These are phyloP conservation scores for Sakesphorus luctuosus DNA, from an alignment of 2,113 vertebrate genomes.

Conservation along the genomic window DNA sequence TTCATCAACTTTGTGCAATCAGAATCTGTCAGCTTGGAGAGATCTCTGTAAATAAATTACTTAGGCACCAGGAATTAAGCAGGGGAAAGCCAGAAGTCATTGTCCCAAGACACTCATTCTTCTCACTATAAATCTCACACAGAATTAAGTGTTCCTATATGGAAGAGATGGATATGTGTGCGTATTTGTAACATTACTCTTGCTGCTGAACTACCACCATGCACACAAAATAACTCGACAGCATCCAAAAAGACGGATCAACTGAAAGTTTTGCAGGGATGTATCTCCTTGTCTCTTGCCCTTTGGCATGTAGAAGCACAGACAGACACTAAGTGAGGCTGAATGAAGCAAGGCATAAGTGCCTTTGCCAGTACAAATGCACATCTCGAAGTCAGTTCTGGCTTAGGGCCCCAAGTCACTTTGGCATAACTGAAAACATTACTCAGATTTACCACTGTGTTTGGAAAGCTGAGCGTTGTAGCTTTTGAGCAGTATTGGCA, in stretches of 20 bases:
- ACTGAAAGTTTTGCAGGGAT: not conserved
- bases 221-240: not conserved
- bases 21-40: slow-evolving; percentile 13
- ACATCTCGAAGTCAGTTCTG: not conserved
- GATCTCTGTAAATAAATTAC: slow-evolving; percentile 4
- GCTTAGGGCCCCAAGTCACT: not conserved
- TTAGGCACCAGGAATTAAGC: not conserved
- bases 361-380: not conserved
- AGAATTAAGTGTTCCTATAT: not conserved
- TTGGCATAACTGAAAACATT: slow-evolving; percentile 8
- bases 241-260: not conserved
- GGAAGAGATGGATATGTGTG: not conserved
- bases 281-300: not conserved
- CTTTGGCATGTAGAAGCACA: not conserved
- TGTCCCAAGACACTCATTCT: not conserved
- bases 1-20: not conserved
- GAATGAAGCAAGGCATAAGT: not conserved
- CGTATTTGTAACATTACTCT: not conserved
- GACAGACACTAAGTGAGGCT: not conserved
- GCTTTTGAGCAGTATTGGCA: not conserved
- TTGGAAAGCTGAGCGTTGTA: not conserved
- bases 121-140: slow-evolving; percentile 9
- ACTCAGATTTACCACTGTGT: not conserved
- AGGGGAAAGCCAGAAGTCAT: not conserved
- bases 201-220: not conserved